Evolutionary conservation across 2,888 invertebrate genomes (phyloP).

Genomic region (Graphium colonna): DNA sequence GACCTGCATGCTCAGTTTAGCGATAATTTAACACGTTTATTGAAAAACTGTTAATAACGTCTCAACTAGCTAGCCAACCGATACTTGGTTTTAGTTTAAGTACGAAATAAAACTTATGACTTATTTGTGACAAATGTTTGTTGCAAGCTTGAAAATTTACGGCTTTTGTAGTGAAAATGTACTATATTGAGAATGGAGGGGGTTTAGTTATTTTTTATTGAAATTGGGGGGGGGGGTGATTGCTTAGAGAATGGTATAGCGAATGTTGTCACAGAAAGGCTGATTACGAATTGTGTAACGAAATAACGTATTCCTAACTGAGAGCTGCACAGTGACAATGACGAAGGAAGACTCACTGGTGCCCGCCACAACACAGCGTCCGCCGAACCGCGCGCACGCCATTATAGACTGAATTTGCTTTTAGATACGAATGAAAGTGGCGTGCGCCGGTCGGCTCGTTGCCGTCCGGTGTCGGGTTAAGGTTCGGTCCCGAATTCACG

Average conservation of each 20-base stretch:
- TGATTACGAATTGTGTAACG: constrained; percentile 51
- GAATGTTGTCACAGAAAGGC: constrained; percentile 63
- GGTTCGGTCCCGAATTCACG: not conserved
- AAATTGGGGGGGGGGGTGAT: constrained; percentile 26
- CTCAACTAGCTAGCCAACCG: too few species aligned
- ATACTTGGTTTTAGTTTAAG: too few species aligned
- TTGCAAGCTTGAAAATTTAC: too few species aligned
- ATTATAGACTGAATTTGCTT: constrained; percentile 33
- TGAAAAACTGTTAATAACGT: too few species aligned
- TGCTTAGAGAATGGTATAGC: constrained; percentile 47
- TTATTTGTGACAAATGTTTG: too few species aligned
- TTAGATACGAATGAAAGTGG: constrained; percentile 22
- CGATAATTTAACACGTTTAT: too few species aligned
- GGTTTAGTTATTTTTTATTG: constrained; percentile 2
- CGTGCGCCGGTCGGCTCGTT: constrained; percentile 18
- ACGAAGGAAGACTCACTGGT: constrained; percentile 12
- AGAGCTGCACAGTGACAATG: constrained; percentile 1
- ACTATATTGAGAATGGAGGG: not conserved
- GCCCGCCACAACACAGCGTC: constrained; percentile 10
- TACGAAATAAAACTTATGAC: too few species aligned
- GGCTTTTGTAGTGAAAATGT: not conserved
- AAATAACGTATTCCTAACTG: constrained; percentile 8
- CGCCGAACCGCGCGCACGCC: constrained; percentile 24
- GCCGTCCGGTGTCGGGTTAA: constrained; percentile 15
- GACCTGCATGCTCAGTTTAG: too few species aligned